Evolutionary conservation across 1,140 invertebrate genomes (phyloP).

Genomic region (Rhynchophorus ferrugineus): DNA sequence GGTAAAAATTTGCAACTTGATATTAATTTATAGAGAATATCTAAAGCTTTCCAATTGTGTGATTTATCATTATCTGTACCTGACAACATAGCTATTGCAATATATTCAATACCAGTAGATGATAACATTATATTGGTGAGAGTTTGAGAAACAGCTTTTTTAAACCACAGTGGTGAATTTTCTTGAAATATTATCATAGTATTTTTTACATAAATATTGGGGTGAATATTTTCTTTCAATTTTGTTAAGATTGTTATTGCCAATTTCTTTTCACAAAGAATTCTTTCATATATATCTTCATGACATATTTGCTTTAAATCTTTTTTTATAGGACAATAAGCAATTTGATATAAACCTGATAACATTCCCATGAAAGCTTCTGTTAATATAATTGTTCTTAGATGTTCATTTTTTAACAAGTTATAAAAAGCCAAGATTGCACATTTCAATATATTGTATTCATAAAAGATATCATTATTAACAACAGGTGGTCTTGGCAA

Average conservation of each 20-base stretch:
- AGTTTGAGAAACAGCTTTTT: conserved; percentile 50
- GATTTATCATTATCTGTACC: conserved; percentile 47
- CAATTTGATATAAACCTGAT: conserved; percentile 60
- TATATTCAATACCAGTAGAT: conserved; percentile 51
- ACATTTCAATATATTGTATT: conserved; percentile 33
- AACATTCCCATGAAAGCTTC: conserved; percentile 50
- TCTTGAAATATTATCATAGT: conserved; percentile 55
- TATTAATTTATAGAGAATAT: conserved; percentile 57
- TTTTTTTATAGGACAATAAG: conserved; percentile 56
- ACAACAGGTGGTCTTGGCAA: conserved; percentile 34
- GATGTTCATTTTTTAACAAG: conserved; percentile 23
- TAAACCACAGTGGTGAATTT: conserved; percentile 56
- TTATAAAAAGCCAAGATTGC: conserved; percentile 35
- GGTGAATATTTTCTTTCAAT: conserved; percentile 51
- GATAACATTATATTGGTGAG: conserved; percentile 50
- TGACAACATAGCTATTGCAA: conserved; percentile 53
- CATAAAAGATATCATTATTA: conserved; percentile 32
- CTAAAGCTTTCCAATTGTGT: conserved; percentile 57
- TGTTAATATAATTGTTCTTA: conserved; percentile 42
- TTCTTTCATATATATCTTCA: conserved; percentile 45
- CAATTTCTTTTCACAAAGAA: conserved; percentile 45
- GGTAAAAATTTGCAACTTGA: conserved; percentile 44
- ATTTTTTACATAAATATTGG: conserved; percentile 57
- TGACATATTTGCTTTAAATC: conserved; percentile 45
- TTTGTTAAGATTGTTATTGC: conserved; percentile 48